Evolutionary conservation across 1,140 invertebrate genomes (phyloP).

Genomic region (Drosophila athabasca): DNA sequence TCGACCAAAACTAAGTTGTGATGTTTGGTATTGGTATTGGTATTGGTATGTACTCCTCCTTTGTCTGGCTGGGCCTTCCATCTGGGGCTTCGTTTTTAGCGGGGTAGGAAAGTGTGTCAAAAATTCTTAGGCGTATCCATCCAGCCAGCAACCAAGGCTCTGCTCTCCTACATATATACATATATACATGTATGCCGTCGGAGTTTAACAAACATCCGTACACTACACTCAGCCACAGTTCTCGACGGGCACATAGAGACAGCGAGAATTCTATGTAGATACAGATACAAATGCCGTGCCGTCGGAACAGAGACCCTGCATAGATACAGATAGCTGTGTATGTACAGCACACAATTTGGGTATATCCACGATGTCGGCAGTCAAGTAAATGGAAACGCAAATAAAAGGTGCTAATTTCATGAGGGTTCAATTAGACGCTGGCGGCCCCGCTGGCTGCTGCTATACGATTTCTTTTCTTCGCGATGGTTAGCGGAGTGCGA

Average conservation of each 20-base stretch:
- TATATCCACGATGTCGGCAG: slow-evolving; percentile 58
- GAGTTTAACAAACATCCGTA: slow-evolving; percentile 42
- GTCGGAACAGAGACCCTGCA: slow-evolving; percentile 6
- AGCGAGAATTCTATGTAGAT: slow-evolving; percentile 9
- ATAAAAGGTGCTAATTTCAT: slow-evolving; percentile 83
- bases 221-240: slow-evolving; percentile 5
- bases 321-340: slow-evolving; percentile 39
- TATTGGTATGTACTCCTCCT: slow-evolving; percentile 11
- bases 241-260: slow-evolving; percentile 2
- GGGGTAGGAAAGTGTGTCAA: slow-evolving; percentile 69
- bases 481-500: slow-evolving; percentile 6
- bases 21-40: slow-evolving; percentile 7
- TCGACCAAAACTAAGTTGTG: slow-evolving; percentile 24
- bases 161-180: slow-evolving; percentile 11
- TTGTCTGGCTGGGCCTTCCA: slow-evolving; percentile 1
- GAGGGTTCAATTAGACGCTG: slow-evolving; percentile 79
- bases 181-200: background rate
- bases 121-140: slow-evolving; percentile 73
- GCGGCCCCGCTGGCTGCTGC: slow-evolving; percentile 10
- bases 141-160: slow-evolving; percentile 23
- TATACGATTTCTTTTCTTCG: slow-evolving; percentile 61
- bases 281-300: slow-evolving; percentile 29
- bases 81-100: slow-evolving; percentile 38
- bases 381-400: slow-evolving; percentile 76
- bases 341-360: slow-evolving; percentile 56